Evolutionary conservation across 2,888 invertebrate genomes (phyloP).

Genomic region (Schizotus pectinicornis): DNA sequence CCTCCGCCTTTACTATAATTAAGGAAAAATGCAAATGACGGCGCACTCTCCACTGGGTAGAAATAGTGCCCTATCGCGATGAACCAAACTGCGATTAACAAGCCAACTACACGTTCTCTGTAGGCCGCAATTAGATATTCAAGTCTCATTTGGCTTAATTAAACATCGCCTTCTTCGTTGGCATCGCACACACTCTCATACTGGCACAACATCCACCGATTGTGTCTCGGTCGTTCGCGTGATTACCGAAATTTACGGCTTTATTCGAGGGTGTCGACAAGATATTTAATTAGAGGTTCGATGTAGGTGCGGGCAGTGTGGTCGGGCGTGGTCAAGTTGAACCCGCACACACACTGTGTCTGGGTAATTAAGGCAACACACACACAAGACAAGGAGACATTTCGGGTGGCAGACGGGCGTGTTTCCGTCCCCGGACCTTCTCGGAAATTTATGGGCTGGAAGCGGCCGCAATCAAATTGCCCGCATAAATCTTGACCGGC

Average conservation of each 20-base stretch:
- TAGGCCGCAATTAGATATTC: constrained; percentile 37
- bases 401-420: constrained; percentile 42
- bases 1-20: constrained; percentile 26
- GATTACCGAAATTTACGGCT: constrained; percentile 49
- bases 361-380: constrained; percentile 52
- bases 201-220: constrained; percentile 2
- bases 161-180: constrained; percentile 32
- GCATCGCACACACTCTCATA: constrained; percentile 21
- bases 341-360: constrained; percentile 22
- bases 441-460: constrained; percentile 45
- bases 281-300: constrained; percentile 54
- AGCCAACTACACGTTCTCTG: constrained; percentile 24
- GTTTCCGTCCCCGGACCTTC: constrained; percentile 38
- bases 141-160: constrained; percentile 39
- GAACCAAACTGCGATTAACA: constrained; percentile 25
- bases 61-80: constrained; percentile 21
- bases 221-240: constrained; percentile 38
- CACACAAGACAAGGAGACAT: constrained; percentile 36
- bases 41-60: constrained; percentile 8
- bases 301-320: constrained; percentile 52
- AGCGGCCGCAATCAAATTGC: constrained; percentile 51
- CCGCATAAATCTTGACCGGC: constrained; percentile 53
- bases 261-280: constrained; percentile 53
- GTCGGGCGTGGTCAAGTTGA: constrained; percentile 49
- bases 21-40: constrained; percentile 28